Evolutionary conservation across 2,797 vertebrate species (phyloP).

Genomic region (Sphenodon punctatus): DNA sequence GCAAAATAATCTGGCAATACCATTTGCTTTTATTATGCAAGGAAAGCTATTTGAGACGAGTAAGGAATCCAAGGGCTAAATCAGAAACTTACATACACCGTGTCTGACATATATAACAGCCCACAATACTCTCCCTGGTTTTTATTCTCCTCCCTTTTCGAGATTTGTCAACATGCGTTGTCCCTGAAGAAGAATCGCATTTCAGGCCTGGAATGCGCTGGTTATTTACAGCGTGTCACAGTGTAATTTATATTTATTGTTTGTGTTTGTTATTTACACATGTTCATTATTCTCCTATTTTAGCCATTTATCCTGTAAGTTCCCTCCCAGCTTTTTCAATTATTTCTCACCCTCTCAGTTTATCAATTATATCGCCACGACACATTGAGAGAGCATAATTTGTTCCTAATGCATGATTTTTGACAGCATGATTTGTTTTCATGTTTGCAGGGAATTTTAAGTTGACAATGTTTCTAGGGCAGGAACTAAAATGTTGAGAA

Average conservation of each 20-base stretch:
- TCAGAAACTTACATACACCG: background rate
- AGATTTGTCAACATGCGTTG: constrained; percentile 24
- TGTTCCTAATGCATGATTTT: constrained; percentile 49
- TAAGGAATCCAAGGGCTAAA: constrained; percentile 25
- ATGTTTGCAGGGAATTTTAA: constrained; percentile 25
- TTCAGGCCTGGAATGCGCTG: constrained; percentile 45
- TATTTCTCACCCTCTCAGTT: constrained; percentile 29
- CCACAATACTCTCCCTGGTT: background rate
- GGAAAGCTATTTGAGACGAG: constrained; percentile 2
- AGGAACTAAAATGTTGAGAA: constrained; percentile 7
- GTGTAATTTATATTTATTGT: constrained; percentile 58
- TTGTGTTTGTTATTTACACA: constrained; percentile 60
- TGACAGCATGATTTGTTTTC: constrained; percentile 65
- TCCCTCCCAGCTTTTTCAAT: constrained; percentile 51
- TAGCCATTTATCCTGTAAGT: constrained; percentile 41
- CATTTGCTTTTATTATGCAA: background rate
- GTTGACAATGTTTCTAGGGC: constrained; percentile 15
- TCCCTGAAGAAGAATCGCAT: constrained; percentile 50
- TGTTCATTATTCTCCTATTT: constrained; percentile 64
- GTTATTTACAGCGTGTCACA: constrained; percentile 62
- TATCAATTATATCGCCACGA: constrained; percentile 60
- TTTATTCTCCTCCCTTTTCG: constrained; percentile 25
- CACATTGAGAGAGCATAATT: constrained; percentile 50
- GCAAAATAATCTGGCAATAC: background rate
- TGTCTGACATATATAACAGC: constrained; percentile 22